Evolutionary conservation across 2,113 vertebrate genomes (phyloP), one percentile per base, ranked within the genome.

Genomic region (Vireo altiloquus): DNA sequence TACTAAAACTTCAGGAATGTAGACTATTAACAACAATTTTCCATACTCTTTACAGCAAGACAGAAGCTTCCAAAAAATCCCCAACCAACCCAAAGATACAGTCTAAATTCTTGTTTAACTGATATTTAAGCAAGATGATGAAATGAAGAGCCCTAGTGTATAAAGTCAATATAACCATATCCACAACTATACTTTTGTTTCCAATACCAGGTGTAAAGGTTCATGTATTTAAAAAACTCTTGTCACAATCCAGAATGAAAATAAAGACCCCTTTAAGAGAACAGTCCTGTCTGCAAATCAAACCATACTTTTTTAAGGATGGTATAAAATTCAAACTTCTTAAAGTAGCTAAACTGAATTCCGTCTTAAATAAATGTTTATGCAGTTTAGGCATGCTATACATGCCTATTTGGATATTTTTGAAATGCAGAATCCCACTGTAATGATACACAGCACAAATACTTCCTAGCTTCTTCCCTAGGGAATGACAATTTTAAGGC

Each of bases 321-420:
- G 7, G 79, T 61, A 72, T 65, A 94, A 95, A 90, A 89, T 46
- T 75, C 64, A 64, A 89, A 82, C 23, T 83, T 49, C 54, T 78
- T 60, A 7, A 85, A 87, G 76, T 14, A 92, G 72, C 53, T 81
- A 64, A 85, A 60, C 60, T 75, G 65, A 95, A 94, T 86, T 93
- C 76, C 86, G 69, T 68, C 69, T 92, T 68, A 81, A 78, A 90
- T 87, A 97, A 95, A 95, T 35, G 49, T 96, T 96, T 87, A 92
- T 39, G 69, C 86, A 82, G 56, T 82, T 93, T 69, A 90, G 40
- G 88, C 69, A 83, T 92, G 76, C 89, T 88, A 75, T 50, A 89
- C 69, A 56, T 89, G 76, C 64, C 82, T 89, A 60, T 74, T 75
- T 81, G 52, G 35, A 13, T 88, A 81, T 60, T 94, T 77, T 2